Conservation (phyloP, 2,888 invertebrate genomes). For the Trichopoda pennipes region DNA sequence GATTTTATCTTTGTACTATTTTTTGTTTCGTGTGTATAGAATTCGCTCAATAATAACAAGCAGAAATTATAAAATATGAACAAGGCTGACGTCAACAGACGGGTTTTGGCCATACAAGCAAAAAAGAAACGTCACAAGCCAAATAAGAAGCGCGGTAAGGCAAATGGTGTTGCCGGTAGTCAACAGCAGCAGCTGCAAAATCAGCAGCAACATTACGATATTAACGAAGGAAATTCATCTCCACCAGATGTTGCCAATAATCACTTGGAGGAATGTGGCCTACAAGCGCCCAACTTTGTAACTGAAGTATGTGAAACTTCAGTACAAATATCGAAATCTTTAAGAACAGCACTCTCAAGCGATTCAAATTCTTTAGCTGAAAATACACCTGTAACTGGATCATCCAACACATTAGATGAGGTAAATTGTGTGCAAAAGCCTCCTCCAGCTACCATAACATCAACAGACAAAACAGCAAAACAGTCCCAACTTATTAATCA, state of each 20-base stretch:
- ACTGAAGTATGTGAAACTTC: conserved; percentile 67
- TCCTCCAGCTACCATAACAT: conserved; percentile 11
- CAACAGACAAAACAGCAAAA: conserved; percentile 35
- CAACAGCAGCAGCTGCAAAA: conserved; percentile 58
- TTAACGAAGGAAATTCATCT: conserved; percentile 72
- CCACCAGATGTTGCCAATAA: conserved; percentile 58
- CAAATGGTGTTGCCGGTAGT: conserved; percentile 81
- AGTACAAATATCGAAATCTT: conserved; percentile 71
- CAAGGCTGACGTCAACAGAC: conserved; percentile 95
- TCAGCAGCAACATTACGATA: conserved; percentile 50
- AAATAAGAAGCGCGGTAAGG: conserved; percentile 91
- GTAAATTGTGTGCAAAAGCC: conserved; percentile 20
- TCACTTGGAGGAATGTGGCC: conserved; percentile 57
- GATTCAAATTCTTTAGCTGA: conserved; percentile 68
- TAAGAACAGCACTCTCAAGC: conserved; percentile 73
- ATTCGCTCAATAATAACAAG: conserved; percentile 39
- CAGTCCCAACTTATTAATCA: conserved; percentile 18
- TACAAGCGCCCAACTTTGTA: conserved; percentile 65
- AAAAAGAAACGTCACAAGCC: conserved; percentile 95
- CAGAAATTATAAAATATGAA: conserved; percentile 83
- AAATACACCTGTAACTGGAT: conserved; percentile 72
- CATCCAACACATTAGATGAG: conserved; percentile 72
- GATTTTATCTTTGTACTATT: conserved; percentile 48
- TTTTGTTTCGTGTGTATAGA: conserved; percentile 47
- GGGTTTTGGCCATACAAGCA: conserved; percentile 94